Evolutionary conservation across 2,888 invertebrate species (phyloP), one percentile per base, ranked within the genome.

Genomic region (Stenodera caucasica): DNA sequence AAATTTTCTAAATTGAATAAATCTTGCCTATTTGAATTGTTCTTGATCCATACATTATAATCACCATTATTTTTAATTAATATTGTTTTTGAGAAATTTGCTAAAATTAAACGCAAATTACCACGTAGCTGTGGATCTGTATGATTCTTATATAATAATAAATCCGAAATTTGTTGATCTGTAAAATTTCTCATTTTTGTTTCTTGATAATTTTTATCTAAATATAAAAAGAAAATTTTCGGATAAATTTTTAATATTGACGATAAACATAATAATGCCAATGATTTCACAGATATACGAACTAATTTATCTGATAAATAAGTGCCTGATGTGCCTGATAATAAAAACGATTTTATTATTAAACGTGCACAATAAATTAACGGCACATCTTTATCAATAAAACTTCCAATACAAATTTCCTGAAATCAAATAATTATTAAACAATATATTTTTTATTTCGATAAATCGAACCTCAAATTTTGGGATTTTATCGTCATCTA

Each of bases 221-320:
- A 73, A 67, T 84, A 84, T 67, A 89, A 77, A 0, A 90, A 85
- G 59, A 95, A 85, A 4, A 90, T 82, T 66, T 87, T 84, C 0
- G 97, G 95, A 71, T 88, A 87, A 23, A 94, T 77, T 37, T 86
- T 85, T 33, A 94, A 80, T 56, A 93, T 87, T 68, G 89, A 88
- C 0, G 90, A 87, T 21, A 97, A 78, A 75, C 94, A 95, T 56
- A 87, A 87, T 18, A 97, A 77, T 0, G 96, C 92, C 35, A 96
- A 85, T 7, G 92, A 90, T 81, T 97, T 96, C 0, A 96, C 91
- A 60, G 96, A 96, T 30, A 98, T 94, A 33, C 97, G 84, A 33
- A 92, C 89, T 21, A 82, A 82, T 78, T 87, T 85, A 76, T 96
- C 96, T 1, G 90, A 81, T 65, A 91, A 86, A 52, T 90, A 72